Evolutionary conservation across 2,797 vertebrate species (phyloP), one percentile per base, ranked within the genome.

Genomic region (Danio jaintianensis): DNA sequence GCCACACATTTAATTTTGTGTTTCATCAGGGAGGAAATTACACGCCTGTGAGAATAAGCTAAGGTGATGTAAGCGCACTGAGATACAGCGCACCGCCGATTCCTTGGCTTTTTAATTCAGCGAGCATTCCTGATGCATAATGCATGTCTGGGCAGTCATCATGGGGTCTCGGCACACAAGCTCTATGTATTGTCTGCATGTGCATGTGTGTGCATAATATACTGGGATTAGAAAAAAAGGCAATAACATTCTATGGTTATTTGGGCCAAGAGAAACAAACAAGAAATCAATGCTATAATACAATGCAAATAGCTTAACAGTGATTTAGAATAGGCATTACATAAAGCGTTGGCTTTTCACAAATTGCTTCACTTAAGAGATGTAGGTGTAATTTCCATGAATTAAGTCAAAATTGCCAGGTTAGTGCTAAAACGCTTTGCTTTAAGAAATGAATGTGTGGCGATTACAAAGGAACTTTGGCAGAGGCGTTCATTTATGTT

Each of bases 1-100:
- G 81, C 68, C 75, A 80, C 22, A 59, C 76, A 68, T 84, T 81
- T 81, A 45, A 84, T 84, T 74, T 81, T 59, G 69, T 67, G 53
- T 73, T 78, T 81, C 74, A 84, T 83, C 67, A 81, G 66, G 66
- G 38, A 67, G 79, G 75, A 83, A 78, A 85, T 83, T 75, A 77
- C 75, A 85, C 8, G 52, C 64, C 48, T 45, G 58, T 58, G 61
- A 79, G 48, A 78, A 79, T 68, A 79, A 67, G 73, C 82, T 42
- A 40, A 48, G 72, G 79, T 83, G 82, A 70, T 66, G 68, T 66
- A 73, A 73, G 77, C 62, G 68, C 71, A 71, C 58, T 29, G 67
- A 72, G 76, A 82, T 69, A 84, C 38, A 58, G 69, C 0, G 7
- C 47, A 50, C 40, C 71, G 55, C 63, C 70, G 74, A 63, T 72